Percentiles rank a stretch among this genome's conserved stretches.
Conservation (phyloP, 2,888 invertebrate species). For the Poecilus cupreus region DNA sequence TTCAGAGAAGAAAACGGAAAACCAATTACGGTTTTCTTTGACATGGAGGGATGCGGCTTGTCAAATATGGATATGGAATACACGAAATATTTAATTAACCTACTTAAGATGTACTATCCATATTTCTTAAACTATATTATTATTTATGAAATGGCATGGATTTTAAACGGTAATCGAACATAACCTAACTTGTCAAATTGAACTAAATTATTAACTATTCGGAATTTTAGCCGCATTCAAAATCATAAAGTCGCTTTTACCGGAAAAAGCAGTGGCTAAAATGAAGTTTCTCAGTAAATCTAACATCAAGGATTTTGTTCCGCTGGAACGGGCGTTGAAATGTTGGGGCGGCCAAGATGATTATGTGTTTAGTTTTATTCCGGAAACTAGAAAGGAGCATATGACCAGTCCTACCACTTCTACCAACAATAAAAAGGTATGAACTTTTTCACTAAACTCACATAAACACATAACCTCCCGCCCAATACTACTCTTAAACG, state of each 20-base stretch:
- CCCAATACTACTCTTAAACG: too few relatives aligned
- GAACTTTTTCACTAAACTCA: too few relatives aligned
- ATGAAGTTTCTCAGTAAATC: slow-evolving; percentile 89
- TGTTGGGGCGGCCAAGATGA: slow-evolving; percentile 88
- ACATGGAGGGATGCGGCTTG: slow-evolving; percentile 91
- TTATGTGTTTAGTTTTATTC: slow-evolving; percentile 82
- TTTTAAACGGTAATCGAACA: slow-evolving; percentile 82
- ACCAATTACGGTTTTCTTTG: slow-evolving; percentile 90
- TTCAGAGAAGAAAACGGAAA: slow-evolving; percentile 82
- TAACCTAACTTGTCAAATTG: neutral
- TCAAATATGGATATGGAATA: slow-evolving; percentile 95
- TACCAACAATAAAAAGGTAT: slow-evolving; percentile 74
- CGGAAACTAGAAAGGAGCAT: slow-evolving; percentile 73
- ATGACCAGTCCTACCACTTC: slow-evolving; percentile 67
- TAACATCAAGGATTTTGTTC: slow-evolving; percentile 83
- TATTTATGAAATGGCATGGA: slow-evolving; percentile 96
- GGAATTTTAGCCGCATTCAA: slow-evolving; percentile 86
- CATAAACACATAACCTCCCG: too few relatives aligned
- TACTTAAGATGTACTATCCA: slow-evolving; percentile 93
- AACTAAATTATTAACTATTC: neutral
- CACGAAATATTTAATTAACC: slow-evolving; percentile 88
- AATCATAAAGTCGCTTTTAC: slow-evolving; percentile 90
- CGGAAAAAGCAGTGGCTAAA: slow-evolving; percentile 90
- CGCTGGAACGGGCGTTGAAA: slow-evolving; percentile 82
- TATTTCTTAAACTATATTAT: slow-evolving; percentile 90